Conservation (phyloP, 1,140 invertebrate genomes). For the Anagrus nilaparvatae region DNA sequence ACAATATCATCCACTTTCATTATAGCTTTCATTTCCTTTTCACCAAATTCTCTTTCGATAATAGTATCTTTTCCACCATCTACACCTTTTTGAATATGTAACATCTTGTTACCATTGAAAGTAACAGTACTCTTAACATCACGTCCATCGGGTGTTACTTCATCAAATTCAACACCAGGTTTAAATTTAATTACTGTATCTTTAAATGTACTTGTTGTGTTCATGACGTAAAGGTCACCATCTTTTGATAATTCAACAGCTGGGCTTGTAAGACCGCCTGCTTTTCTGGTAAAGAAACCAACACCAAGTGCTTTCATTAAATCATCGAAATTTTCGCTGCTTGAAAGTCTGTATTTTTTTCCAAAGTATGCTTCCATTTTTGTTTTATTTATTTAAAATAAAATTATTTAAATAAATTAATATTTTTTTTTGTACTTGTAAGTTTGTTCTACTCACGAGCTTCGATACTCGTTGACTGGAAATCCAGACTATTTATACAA, state of each 20-base stretch:
- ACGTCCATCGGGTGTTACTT: conserved; percentile 74
- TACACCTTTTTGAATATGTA: conserved; percentile 56
- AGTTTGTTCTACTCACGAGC: too few relatives aligned
- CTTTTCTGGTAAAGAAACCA: conserved; percentile 60
- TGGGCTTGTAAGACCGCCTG: conserved; percentile 64
- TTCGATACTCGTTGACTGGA: too few relatives aligned
- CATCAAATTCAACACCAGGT: conserved; percentile 73
- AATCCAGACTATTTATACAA: too few relatives aligned
- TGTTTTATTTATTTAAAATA: too few relatives aligned
- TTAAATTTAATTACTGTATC: conserved; percentile 68
- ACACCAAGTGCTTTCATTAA: conserved; percentile 79
- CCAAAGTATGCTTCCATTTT: too few relatives aligned
- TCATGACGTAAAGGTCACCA: conserved; percentile 59
- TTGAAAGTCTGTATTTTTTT: conserved; percentile 66
- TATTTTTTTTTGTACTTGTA: too few relatives aligned
- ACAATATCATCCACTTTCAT: conserved; percentile 61
- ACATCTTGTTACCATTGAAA: conserved; percentile 57
- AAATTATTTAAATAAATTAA: too few relatives aligned
- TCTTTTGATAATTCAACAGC: conserved; percentile 61
- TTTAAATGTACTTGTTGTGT: conserved; percentile 77
- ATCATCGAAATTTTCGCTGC: conserved; percentile 75
- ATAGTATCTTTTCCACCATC: conserved; percentile 52
- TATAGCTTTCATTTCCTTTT: conserved; percentile 60
- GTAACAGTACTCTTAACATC: conserved; percentile 65
- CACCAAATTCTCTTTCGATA: conserved; percentile 55